Conservation (phyloP, 2,888 invertebrate species). For the Torymus tubicola region DNA sequence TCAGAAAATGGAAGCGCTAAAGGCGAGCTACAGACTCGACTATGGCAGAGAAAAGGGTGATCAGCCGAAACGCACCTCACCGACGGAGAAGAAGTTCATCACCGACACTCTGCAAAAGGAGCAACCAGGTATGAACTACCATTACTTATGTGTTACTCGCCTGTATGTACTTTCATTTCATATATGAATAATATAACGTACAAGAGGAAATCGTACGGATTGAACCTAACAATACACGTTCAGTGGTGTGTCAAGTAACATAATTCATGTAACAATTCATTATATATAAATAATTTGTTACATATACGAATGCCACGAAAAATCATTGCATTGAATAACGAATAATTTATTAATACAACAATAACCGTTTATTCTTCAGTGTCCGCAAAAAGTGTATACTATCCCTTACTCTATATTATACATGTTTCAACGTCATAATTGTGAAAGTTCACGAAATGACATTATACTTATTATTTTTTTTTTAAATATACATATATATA, state of each 20-base stretch:
- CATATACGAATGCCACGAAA: too few species aligned
- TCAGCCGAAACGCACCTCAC: constrained; percentile 71
- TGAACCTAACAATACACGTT: constrained; percentile 12
- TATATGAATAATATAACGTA: constrained; percentile 3
- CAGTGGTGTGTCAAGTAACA: constrained; percentile 21
- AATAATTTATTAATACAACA: too few species aligned
- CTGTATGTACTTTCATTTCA: constrained; percentile 14
- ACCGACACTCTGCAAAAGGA: constrained; percentile 71
- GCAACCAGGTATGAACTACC: constrained; percentile 68
- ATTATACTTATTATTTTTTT: too few species aligned
- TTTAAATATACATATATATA: too few species aligned
- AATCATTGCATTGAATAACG: too few species aligned
- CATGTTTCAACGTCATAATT: too few species aligned
- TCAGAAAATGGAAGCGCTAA: constrained; percentile 70
- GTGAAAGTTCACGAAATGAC: too few species aligned
- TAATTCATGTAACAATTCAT: constrained; percentile 24
- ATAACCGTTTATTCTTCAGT: neutral
- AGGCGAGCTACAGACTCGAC: constrained; percentile 69
- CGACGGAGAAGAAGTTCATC: constrained; percentile 72
- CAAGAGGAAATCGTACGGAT: constrained; percentile 45
- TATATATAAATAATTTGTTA: neutral
- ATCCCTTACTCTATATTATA: too few species aligned
- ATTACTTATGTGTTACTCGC: neutral
- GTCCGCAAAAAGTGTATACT: neutral
- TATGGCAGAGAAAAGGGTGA: constrained; percentile 71